Percentiles rank a stretch among this genome's conserved stretches.
These are phyloP conservation scores for Anastatus disparis DNA, from an alignment of 1,140 invertebrate species.

Conservation along the genomic window DNA sequence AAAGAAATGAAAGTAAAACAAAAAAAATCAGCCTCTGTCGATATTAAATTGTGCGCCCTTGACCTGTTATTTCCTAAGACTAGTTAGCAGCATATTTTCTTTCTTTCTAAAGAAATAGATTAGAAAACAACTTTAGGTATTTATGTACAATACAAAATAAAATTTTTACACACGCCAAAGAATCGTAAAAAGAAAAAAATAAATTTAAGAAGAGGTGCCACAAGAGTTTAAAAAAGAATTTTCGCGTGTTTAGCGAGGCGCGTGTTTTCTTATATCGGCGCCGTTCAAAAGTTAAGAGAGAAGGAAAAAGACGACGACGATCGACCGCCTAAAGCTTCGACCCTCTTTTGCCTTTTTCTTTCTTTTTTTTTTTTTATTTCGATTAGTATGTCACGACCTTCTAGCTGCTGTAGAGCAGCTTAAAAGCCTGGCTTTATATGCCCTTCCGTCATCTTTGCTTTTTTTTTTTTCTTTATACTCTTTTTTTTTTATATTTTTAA, in stretches of 20 bases:
- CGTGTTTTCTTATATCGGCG: no score
- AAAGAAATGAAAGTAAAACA: neutral
- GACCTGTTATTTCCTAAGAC: neutral
- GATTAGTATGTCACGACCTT: constrained; percentile 34
- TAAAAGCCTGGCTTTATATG: neutral
- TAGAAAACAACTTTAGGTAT: no score
- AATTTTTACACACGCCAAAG: neutral
- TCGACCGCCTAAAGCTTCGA: constrained; percentile 19
- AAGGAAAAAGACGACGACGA: neutral
- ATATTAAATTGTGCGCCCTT: neutral
- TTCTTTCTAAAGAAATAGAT: no score
- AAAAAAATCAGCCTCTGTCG: neutral
- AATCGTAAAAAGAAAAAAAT: neutral
- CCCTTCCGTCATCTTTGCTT: neutral
- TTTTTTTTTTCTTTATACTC: no score
- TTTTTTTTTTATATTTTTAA: no score
- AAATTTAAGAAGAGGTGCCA: neutral
- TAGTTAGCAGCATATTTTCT: neutral
- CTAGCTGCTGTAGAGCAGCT: neutral
- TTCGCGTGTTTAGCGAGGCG: no score
- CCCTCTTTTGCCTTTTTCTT: neutral
- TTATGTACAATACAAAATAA: no score
- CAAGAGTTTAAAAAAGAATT: no score
- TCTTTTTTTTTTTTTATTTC: constrained; percentile 33
- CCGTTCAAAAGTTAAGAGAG: no score